Base-by-base conservation (phyloP, 2,113 vertebrate genomes). In the Aplodontia rufa region DNA sequence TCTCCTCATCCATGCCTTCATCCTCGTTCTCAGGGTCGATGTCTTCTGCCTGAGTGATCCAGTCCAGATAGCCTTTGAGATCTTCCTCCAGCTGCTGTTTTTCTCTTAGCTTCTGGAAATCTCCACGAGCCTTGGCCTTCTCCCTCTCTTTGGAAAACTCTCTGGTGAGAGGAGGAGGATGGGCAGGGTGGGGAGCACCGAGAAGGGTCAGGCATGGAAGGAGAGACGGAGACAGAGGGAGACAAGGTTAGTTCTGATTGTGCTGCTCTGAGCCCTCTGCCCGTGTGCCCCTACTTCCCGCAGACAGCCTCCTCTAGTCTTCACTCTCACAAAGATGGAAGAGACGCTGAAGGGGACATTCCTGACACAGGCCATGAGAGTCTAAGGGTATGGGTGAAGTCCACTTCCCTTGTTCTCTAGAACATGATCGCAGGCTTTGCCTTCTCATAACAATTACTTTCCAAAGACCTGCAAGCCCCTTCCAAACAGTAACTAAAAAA, bases 91-190 rank as follows among this genome's bases (percentile, higher is more conserved):
- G 98, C 94, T 99, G 99, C 89, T 99, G 99, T 92, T 99, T 99
- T 97, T 99, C 99, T 93, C 99, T 97, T 37, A 99, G 98, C 97
- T 99, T 99, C 96, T 99, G 99, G 98, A 99, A 99, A 97, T 99
- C 99, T 0, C 99, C 99, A 1, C 99, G 99, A 58, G 99, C 99
- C 91, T 99, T 99, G 94, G 99, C 99, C 95, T 99, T 99, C 98
- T 99, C 99, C 86, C 99, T 99, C 96, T 99, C 99, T 98, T 99
- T 99, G 97, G 99, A 99, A 98, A 99, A 99, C 99, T 99, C 99
- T 98, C 99, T 99, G 97, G 95, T 84, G 94, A 97, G 90, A 24
- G 68, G 58, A 79, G 90, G 3, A 30, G 81, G 22, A 30, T 60
- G 87, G 53, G 81, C 1, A 3, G 79, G 58, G 58, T 3, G 9